A percentile compares a stretch with the other conserved stretches of the same genome.
phyloP scores from a whole-genome alignment of 2,797 vertebrate species.

The Melanotaenia maccullochi region DNA sequence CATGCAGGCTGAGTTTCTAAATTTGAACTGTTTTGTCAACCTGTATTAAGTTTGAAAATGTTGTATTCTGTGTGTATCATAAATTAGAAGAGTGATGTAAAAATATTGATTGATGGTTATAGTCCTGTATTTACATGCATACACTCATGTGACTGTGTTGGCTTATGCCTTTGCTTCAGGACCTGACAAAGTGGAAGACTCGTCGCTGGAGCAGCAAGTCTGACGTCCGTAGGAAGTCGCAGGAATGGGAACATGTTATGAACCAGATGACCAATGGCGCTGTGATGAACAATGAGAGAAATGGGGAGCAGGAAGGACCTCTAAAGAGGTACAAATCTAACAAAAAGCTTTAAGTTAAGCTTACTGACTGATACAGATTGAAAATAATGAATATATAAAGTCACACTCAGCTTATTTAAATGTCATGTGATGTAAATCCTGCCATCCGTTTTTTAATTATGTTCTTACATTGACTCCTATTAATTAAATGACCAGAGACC shows the following conservation, averaged over 20 bases:
- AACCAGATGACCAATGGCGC: conserved; percentile 71
- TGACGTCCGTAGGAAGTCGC: conserved; percentile 88
- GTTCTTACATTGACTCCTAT: conserved; percentile 47
- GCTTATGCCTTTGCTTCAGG: conserved; percentile 73
- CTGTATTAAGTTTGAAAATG: not conserved
- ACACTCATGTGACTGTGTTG: no score
- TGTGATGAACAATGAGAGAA: conserved; percentile 61
- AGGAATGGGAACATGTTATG: conserved; percentile 87
- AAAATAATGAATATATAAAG: not conserved
- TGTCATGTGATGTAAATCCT: conserved; percentile 41
- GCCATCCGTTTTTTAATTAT: conserved; percentile 13
- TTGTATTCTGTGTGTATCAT: no score
- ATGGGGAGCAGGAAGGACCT: conserved; percentile 76
- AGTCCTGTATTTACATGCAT: not conserved
- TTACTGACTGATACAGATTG: no score
- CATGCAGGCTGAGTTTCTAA: not conserved
- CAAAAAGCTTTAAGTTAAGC: not conserved
- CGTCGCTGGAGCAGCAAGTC: conserved; percentile 89
- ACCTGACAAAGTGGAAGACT: conserved; percentile 94
- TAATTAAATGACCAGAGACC: conserved; percentile 78
- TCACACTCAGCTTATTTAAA: conserved; percentile 6
- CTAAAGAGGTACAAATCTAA: conserved; percentile 82
- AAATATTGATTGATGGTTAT: not conserved
- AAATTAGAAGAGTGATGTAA: not conserved
- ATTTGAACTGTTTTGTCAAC: not conserved